Conservation (phyloP, 2,797 vertebrate species). For the Cygnus olor region DNA sequence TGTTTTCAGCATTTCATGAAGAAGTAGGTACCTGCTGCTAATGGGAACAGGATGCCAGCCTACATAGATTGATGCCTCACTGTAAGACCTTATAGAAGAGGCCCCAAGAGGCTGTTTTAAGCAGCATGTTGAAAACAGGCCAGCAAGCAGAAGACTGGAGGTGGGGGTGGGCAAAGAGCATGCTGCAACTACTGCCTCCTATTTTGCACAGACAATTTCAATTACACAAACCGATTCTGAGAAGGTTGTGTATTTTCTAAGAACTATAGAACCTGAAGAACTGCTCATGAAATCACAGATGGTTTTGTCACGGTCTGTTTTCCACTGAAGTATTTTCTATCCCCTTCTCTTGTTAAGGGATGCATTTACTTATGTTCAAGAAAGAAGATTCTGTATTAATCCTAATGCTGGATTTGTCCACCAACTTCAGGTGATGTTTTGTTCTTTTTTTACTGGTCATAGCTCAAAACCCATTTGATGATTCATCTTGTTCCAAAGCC, state of each 20-base stretch:
- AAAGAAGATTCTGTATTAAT: conserved; percentile 99
- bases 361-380: conserved; percentile 97
- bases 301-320: background rate
- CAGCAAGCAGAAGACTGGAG: background rate
- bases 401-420: conserved; percentile 99
- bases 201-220: background rate
- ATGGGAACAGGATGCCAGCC: background rate
- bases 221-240: background rate
- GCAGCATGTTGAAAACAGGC: background rate
- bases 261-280: background rate
- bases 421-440: conserved; percentile 90
- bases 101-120: background rate
- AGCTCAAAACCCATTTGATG: background rate
- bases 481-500: background rate
- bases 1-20: background rate
- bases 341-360: conserved; percentile 80
- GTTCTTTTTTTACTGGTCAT: background rate
- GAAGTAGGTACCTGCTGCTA: background rate
- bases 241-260: background rate
- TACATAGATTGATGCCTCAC: background rate
- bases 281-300: background rate
- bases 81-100: background rate
- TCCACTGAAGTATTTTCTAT: background rate
- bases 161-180: background rate
- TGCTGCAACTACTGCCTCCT: background rate